Base-by-base conservation (phyloP, 2,113 vertebrate genomes). In the Indicator maculatus region DNA sequence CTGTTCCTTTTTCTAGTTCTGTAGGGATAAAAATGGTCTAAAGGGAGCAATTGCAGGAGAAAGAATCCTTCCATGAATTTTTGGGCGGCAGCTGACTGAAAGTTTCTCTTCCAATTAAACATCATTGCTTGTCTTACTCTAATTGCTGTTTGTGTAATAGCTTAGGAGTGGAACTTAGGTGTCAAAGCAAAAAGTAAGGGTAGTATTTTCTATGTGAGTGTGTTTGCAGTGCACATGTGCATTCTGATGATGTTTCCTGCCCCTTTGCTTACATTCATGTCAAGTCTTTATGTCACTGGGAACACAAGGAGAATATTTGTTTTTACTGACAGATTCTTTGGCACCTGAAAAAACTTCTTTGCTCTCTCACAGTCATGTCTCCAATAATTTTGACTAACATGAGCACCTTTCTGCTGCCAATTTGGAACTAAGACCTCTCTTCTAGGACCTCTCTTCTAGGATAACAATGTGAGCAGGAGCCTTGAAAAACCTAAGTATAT, bases 201-300 rank as follows among this genome's bases (percentile, higher is more conserved):
- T 28, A 55, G 12, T 5, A n/a, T 58, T 86, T 75, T 13, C 38
- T 5, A 6, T 8, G 12, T 19, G 21, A 45, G 11, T 23, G 3
- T 36, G 71, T 19, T 11, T 5, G 3, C 36, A 0, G 0, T 6
- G 56, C 26, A 6, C 15, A 11, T 8, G 20, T 1, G 1, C 36
- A 28, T n/a, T 86, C 53, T 84, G 28, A 38, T 70, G 76, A 45
- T 3, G 7, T 55, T 87, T 72, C 8, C 9, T 9, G 26, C n/a
- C 12, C 5, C 10, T 5, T 5, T 9, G 26, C 0, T 0, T 30
- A 3, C 28, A 69, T 8, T 30, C 17, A 14, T 10, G 5, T 26
- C 31, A 61, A 31, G 15, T 61, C 23, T 58, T 58, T 36, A 3
- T 47, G 26, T 41, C 24, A 4, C 13, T 44, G 36, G 17, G 24